Conservation (phyloP, 2,888 invertebrate species). For the Rhingia rostrata region DNA sequence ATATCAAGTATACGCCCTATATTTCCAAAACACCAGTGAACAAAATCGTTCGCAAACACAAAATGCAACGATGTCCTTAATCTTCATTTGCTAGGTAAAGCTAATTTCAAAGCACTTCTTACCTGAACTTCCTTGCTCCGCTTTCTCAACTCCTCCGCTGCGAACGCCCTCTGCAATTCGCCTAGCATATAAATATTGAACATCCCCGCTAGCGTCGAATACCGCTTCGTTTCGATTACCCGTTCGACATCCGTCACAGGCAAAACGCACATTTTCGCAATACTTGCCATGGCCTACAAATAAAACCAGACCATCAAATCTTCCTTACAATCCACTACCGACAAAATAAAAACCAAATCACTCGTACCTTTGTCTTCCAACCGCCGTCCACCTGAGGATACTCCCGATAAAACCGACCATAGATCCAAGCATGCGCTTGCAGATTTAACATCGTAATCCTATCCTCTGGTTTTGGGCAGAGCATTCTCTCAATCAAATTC, state of each 20-base stretch:
- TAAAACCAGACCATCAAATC: conserved; percentile 1
- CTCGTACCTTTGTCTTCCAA: conserved; percentile 68
- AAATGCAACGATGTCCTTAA: too few species aligned
- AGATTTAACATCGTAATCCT: conserved; percentile 75
- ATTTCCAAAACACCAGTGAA: too few species aligned
- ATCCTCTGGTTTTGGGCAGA: conserved; percentile 73
- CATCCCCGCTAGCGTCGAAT: conserved; percentile 85
- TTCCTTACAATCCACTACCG: not conserved
- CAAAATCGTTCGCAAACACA: too few species aligned
- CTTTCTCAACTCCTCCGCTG: not conserved
- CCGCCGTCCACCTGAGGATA: conserved; percentile 64
- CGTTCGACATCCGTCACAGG: conserved; percentile 83
- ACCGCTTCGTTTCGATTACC: conserved; percentile 84
- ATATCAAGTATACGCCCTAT: too few species aligned
- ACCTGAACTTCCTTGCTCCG: conserved; percentile 37
- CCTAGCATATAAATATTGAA: conserved; percentile 84
- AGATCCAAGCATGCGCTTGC: conserved; percentile 75
- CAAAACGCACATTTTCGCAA: conserved; percentile 84
- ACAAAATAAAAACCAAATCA: not conserved
- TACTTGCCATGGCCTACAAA: conserved; percentile 78
- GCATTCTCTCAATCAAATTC: conserved; percentile 75
- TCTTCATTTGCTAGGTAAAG: too few species aligned
- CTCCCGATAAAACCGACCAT: conserved; percentile 67
- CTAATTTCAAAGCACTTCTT: not conserved
- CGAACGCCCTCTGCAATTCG: conserved; percentile 51